Conservation (phyloP, 2,888 invertebrate species). For the Pristionchus entomophagus region DNA sequence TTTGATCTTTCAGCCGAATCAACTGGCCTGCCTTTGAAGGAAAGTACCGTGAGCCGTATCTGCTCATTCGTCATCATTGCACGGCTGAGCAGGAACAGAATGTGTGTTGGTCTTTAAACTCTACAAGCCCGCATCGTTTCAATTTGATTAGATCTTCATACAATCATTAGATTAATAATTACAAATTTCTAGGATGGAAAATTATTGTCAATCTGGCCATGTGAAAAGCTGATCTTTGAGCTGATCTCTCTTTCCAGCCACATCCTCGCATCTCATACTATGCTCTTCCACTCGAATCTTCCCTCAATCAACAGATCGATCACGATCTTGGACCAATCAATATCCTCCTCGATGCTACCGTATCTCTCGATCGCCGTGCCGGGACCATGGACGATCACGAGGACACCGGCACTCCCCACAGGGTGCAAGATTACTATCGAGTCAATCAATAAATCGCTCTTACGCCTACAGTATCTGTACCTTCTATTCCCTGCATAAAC, state of each 20-base stretch:
- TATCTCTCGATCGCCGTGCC: slow-evolving; percentile 20
- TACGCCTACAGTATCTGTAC: neutral
- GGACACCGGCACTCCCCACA: neutral
- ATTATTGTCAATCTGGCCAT: neutral
- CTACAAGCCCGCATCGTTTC: no score
- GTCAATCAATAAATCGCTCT: no score
- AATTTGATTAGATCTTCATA: no score
- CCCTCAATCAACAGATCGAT: neutral
- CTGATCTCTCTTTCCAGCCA: slow-evolving; percentile 16
- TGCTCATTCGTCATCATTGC: slow-evolving; percentile 39
- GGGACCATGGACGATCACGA: slow-evolving; percentile 29
- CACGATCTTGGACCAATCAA: slow-evolving; percentile 4
- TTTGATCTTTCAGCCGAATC: neutral
- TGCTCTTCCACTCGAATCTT: neutral
- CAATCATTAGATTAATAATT: no score
- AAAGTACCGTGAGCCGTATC: slow-evolving; percentile 39
- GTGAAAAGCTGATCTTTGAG: slow-evolving; percentile 19
- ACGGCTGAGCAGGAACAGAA: neutral
- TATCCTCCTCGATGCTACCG: slow-evolving; percentile 21
- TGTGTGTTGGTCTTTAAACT: slow-evolving; percentile 14
- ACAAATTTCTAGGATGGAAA: no score
- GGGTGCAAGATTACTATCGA: neutral
- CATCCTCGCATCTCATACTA: slow-evolving; percentile 21
- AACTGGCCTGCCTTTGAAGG: slow-evolving; percentile 28
- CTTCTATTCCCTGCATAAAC: no score